Conservation (phyloP, 2,113 vertebrate genomes). For the Campylorhamphus procurvoides region DNA sequence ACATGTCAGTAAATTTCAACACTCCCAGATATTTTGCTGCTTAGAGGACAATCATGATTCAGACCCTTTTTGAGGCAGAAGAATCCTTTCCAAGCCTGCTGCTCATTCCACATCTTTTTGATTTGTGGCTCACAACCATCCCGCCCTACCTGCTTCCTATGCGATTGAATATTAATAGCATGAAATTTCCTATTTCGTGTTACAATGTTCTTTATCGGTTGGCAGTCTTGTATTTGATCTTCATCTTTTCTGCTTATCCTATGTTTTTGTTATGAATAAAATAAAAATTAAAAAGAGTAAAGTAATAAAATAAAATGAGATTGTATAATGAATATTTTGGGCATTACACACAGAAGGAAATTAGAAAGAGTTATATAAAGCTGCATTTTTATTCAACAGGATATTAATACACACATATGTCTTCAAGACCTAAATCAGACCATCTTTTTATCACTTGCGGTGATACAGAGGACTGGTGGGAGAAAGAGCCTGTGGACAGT, state of each 20-base stretch:
- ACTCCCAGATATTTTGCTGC: neutral
- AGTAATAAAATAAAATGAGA: constrained; percentile 61
- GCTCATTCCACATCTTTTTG: neutral
- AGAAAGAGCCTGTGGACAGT: neutral
- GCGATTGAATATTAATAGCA: constrained; percentile 24
- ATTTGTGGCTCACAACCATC: neutral
- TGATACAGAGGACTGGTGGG: neutral
- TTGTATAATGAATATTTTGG: constrained; percentile 27
- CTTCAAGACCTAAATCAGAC: constrained; percentile 34
- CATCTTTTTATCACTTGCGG: constrained; percentile 51
- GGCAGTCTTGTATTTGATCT: neutral
- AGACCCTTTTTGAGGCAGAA: neutral
- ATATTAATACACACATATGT: constrained; percentile 61
- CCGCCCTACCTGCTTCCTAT: neutral
- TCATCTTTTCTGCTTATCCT: constrained; percentile 1
- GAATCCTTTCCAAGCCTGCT: neutral
- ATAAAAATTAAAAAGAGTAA: constrained; percentile 52
- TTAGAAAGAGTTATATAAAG: constrained; percentile 48
- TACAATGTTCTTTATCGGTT: constrained; percentile 31
- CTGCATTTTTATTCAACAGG: constrained; percentile 64
- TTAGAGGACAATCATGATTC: neutral
- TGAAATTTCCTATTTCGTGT: constrained; percentile 38
- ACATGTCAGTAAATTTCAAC: neutral
- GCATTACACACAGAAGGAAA: constrained; percentile 65
- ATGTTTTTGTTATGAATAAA: constrained; percentile 55